phyloP scores from a whole-genome alignment of 1,140 invertebrate species.

The Thalassaphorura encarpata region DNA sequence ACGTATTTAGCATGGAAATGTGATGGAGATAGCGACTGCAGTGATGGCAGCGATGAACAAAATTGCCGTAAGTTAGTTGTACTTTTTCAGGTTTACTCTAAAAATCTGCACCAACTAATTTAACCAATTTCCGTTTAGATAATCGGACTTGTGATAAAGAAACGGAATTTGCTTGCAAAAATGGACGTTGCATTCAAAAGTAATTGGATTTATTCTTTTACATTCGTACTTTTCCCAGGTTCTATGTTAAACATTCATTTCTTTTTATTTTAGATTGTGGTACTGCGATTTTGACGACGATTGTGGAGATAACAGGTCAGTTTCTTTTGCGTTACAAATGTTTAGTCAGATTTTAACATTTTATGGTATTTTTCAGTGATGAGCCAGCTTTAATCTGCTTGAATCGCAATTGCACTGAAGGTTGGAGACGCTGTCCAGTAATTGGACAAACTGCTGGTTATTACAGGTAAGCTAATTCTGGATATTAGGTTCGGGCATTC shows the following conservation, averaged over 20 bases:
- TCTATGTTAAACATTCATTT: too few relatives aligned
- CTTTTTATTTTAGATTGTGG: too few relatives aligned
- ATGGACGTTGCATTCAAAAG: conserved; percentile 89
- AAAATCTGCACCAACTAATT: neutral
- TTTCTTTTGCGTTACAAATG: neutral
- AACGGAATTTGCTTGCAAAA: conserved; percentile 76
- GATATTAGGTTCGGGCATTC: too few relatives aligned
- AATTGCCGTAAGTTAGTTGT: conserved; percentile 75
- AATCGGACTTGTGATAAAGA: conserved; percentile 68
- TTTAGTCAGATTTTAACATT: neutral
- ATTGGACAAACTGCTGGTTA: conserved; percentile 62
- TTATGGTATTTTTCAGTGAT: conserved; percentile 52
- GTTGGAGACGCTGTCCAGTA: conserved; percentile 80
- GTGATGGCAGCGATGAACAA: conserved; percentile 89
- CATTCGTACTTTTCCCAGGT: conserved; percentile 43
- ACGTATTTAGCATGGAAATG: neutral
- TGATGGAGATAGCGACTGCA: conserved; percentile 54
- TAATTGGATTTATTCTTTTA: conserved; percentile 94
- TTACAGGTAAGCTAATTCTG: conserved; percentile 52
- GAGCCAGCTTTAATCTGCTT: conserved; percentile 82
- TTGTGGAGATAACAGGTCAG: neutral
- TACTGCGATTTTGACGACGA: neutral
- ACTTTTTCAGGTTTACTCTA: conserved; percentile 1
- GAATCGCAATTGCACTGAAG: conserved; percentile 78
- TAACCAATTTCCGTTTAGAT: conserved; percentile 41